Evolutionary conservation across 2,888 invertebrate species (phyloP).

Genomic region (Anticlea derivata): DNA sequence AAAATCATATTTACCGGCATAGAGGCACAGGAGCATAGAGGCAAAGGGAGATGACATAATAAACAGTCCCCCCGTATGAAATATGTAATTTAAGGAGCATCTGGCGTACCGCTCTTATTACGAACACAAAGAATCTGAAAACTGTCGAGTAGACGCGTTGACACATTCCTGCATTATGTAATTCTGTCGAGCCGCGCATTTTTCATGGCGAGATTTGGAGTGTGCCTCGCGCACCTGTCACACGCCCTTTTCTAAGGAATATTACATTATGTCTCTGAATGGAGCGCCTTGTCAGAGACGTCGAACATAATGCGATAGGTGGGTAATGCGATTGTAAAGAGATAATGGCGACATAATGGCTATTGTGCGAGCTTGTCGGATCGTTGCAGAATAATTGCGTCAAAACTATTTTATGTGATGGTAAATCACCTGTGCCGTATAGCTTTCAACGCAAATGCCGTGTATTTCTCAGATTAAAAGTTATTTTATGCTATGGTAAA

Average conservation of each 20-base stretch:
- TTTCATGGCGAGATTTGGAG: slow-evolving; percentile 73
- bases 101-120: slow-evolving; percentile 69
- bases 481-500: slow-evolving; percentile 1
- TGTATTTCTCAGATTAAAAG: not conserved
- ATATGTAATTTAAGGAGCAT: slow-evolving; percentile 57
- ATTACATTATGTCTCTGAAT: slow-evolving; percentile 73
- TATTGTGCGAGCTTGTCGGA: slow-evolving; percentile 33
- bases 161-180: slow-evolving; percentile 75
- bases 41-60: slow-evolving; percentile 66
- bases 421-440: slow-evolving; percentile 2
- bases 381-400: slow-evolving; percentile 39
- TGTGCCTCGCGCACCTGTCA: slow-evolving; percentile 70
- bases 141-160: slow-evolving; percentile 55
- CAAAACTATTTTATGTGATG: slow-evolving; percentile 13
- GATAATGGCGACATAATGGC: slow-evolving; percentile 40
- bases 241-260: slow-evolving; percentile 63
- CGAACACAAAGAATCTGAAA: slow-evolving; percentile 70
- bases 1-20: slow-evolving; percentile 69
- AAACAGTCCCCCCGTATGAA: slow-evolving; percentile 62
- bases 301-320: slow-evolving; percentile 44
- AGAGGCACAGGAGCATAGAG: slow-evolving; percentile 46
- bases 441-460: not conserved
- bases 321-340: slow-evolving; percentile 45
- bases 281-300: slow-evolving; percentile 46
- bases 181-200: slow-evolving; percentile 63